phyloP scores from a whole-genome alignment of 2,888 invertebrate genomes.

The Chrysina gloriosa region DNA sequence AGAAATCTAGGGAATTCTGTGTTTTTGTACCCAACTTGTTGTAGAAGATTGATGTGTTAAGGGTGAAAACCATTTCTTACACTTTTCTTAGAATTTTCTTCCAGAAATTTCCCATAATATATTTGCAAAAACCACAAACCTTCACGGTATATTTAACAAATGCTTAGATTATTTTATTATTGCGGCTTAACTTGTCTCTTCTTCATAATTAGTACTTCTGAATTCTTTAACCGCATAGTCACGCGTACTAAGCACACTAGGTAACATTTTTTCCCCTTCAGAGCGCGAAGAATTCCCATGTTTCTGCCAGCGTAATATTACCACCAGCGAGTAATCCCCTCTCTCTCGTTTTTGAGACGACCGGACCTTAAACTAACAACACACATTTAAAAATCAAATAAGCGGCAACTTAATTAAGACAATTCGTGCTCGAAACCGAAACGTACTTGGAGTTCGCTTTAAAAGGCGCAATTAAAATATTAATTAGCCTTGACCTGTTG shows the following conservation, averaged over 20 bases:
- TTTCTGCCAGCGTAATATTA: background rate
- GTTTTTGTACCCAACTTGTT: too few species aligned
- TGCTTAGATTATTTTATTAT: too few species aligned
- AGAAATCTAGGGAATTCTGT: too few species aligned
- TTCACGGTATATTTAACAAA: background rate
- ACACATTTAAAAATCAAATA: background rate
- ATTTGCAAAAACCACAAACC: background rate
- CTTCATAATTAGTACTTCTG: background rate
- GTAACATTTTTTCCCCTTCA: background rate
- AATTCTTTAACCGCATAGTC: background rate
- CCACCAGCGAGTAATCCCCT: background rate
- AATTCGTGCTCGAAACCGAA: constrained; percentile 12
- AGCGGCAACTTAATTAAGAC: constrained; percentile 7
- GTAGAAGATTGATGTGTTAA: too few species aligned
- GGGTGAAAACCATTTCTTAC: too few species aligned
- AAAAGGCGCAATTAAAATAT: constrained; percentile 26
- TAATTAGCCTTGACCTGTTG: constrained; percentile 36
- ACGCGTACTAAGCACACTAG: background rate
- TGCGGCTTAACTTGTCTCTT: background rate
- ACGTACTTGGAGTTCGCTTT: constrained; percentile 16
- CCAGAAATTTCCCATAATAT: too few species aligned
- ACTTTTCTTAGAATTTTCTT: too few species aligned
- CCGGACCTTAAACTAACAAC: background rate
- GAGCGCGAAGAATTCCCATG: background rate
- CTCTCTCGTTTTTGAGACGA: background rate